Base-by-base conservation (phyloP, 1,140 invertebrate genomes). In the Ostrea edulis region DNA sequence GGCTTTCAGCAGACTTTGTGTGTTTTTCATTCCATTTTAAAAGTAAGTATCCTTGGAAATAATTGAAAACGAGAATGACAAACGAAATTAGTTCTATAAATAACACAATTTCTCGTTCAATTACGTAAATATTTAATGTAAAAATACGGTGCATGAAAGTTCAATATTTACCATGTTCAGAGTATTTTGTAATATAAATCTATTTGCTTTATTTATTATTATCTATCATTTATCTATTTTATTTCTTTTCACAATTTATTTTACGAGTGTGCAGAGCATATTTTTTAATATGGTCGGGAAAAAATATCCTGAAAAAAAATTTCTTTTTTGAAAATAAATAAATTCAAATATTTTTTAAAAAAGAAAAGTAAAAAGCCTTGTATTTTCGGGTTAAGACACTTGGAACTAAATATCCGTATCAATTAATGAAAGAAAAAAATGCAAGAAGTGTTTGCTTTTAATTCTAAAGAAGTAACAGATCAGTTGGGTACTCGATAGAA, bases 381-480 rank as follows among this genome's bases (percentile, higher is more conserved):
- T n/a, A n/a, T 8, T 4, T 77, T 35, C 8, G 29, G n/a, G 68
- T 25, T 25, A 22, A 11, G 68, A 29, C 35, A 35, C 25, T 77
- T 14, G 25, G 14, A 17, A 77, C 4, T 77, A 77, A 25, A 62
- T 29, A 77, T 77, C 9, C 29, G 8, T 35, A 35, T 77, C 29
- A 77, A 77, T 77, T 77, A 77, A 25, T 77, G 29, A 20, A 71
- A 71, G 29, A 20, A 14, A 77, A 29, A 29, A 29, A 25, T 12
- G 68, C 11, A 29, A 77, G 68, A 77, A 77, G 14, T 77, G 68
- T 77, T 77, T 77, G 25, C 68, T 77, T 29, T 77, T 77, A 77
- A 77, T 77, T 77, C 68, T 62, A 77, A 25, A 77, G 29, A 77
- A 77, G 35, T 25, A 77, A 77, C 68, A 77, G 29, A 77, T 8